phyloP scores from a whole-genome alignment of 2,888 invertebrate genomes.

The Alcis repandata region DNA sequence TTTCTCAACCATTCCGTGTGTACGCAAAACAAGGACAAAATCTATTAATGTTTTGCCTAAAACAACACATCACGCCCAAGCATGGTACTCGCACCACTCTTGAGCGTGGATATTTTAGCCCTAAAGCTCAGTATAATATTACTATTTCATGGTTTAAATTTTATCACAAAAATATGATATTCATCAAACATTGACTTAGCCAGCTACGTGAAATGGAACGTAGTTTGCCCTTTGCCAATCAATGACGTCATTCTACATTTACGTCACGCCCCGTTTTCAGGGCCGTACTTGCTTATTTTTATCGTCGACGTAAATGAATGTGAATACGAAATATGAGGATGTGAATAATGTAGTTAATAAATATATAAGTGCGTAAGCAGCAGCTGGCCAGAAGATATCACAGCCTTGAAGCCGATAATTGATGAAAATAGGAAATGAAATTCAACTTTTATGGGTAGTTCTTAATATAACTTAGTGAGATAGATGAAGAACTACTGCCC shows the following conservation, averaged over 20 bases:
- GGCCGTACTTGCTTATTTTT: slow-evolving; percentile 79
- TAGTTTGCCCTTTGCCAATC: slow-evolving; percentile 54
- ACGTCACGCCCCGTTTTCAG: slow-evolving; percentile 83
- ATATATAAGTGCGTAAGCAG: slow-evolving; percentile 50
- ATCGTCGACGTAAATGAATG: slow-evolving; percentile 66
- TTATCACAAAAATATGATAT: too few species aligned
- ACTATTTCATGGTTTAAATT: neutral
- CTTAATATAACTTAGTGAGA: too few species aligned
- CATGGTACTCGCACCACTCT: neutral
- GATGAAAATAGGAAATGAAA: neutral
- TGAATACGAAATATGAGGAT: slow-evolving; percentile 55
- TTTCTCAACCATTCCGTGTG: neutral
- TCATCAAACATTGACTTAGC: too few species aligned
- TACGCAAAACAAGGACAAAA: neutral
- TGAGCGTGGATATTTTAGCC: neutral
- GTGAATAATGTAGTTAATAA: slow-evolving; percentile 41
- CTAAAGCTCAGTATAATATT: neutral
- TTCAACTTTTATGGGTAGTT: neutral
- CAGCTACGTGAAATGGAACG: slow-evolving; percentile 72
- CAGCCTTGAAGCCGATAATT: slow-evolving; percentile 9
- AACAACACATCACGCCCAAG: too few species aligned
- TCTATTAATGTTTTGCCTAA: neutral
- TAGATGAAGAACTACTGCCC: too few species aligned
- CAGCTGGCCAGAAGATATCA: slow-evolving; percentile 16
- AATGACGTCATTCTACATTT: slow-evolving; percentile 76